Base-by-base conservation (phyloP, 30 jellyfish, hydroid and myxozoan species). In the Aurelia sp. region DNA sequence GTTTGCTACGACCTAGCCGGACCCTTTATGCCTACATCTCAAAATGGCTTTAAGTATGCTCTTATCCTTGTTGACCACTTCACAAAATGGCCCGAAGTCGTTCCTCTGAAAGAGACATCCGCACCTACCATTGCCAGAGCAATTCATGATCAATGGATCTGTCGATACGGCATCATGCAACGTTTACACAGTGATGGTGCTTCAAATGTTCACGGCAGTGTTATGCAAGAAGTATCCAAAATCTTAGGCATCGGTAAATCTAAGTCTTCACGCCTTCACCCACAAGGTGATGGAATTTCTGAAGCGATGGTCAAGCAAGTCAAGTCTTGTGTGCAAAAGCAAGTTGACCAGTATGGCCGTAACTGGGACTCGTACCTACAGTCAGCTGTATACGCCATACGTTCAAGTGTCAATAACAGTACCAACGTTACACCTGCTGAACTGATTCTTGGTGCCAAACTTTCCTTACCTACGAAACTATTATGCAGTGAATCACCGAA, bases 301-400 rank as follows among this genome's bases (percentile, higher is more conserved):
- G 78, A 78, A 33, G 89, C 89, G 4, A 58, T 59, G 89, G 89
- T 78, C 4, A 78, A 78, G 44, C 89, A 78, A 78, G 80, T 61
- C 13, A 78, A 78, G 52, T 59, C 89, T 30, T 78, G 89, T 64
- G 79, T 78, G 19, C 89, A 60, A 64, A 78, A 78, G 47, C 89
- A 58, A 60, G 89, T 61, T 58, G 89, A 78, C 59, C 61, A 31
- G 13, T 55, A 52, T 38, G 48, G 48, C 8, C 48, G 48, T 58
- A 76, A 55, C 18, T 76, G 78, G 88, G 88, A 76, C 71, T 24
- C 22, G 13, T 58, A 76, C 60, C 78, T 76, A 61, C 75, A 50
- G 38, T 52, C 76, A 12, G 61, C 53, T 78, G 80, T 40, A 13
- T 72, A 40, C 13, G 74, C 73, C 63, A 72, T 72, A 4, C 7